phyloP scores from a whole-genome alignment of 2,888 invertebrate genomes.

The Calliopum simillimum region DNA sequence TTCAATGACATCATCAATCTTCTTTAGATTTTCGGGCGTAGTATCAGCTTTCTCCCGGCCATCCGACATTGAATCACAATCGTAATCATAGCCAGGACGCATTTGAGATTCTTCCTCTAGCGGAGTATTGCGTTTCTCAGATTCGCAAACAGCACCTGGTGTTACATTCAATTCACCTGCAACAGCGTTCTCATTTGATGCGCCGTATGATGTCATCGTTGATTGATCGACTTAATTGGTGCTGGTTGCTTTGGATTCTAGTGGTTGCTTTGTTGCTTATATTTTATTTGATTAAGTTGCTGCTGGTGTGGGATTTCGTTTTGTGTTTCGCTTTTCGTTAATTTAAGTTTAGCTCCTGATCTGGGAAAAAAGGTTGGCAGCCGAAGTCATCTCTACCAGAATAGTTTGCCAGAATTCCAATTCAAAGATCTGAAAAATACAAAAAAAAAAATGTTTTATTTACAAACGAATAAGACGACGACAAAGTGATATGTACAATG shows the following conservation, averaged over 20 bases:
- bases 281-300: too few species aligned
- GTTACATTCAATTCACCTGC: constrained; percentile 40
- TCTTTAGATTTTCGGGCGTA: constrained; percentile 66
- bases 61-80: constrained; percentile 55
- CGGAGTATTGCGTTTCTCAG: constrained; percentile 31
- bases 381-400: too few species aligned
- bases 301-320: too few species aligned
- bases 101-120: constrained; percentile 1
- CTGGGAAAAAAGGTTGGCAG: too few species aligned
- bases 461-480: too few species aligned
- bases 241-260: background rate
- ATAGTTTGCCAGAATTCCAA: too few species aligned
- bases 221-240: constrained; percentile 1
- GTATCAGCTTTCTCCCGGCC: constrained; percentile 66
- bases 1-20: constrained; percentile 66
- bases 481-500: too few species aligned
- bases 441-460: too few species aligned
- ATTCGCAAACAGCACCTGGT: constrained; percentile 31
- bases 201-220: constrained; percentile 50
- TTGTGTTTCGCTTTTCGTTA: too few species aligned
- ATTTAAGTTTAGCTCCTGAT: too few species aligned
- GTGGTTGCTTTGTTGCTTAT: background rate
- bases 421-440: too few species aligned
- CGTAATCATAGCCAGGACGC: constrained; percentile 37
- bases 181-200: constrained; percentile 43